Percentiles rank a stretch among this genome's conserved stretches.
These are phyloP conservation scores for Macaca mulatta DNA, from an alignment of 2,113 vertebrate species.

Conservation along the genomic window DNA sequence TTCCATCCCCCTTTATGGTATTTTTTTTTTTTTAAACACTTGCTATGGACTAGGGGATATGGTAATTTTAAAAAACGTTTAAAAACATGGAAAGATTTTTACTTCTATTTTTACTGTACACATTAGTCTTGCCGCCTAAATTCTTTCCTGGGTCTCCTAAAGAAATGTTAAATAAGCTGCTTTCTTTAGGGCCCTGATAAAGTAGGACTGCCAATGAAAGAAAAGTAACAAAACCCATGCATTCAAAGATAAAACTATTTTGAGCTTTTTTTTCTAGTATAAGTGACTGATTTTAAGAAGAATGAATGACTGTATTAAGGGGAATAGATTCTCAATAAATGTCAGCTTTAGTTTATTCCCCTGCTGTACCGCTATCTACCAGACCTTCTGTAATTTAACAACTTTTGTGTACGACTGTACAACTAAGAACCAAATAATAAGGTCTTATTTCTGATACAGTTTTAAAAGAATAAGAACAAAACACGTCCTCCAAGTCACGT, in stretches of 20 bases:
- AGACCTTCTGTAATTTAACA: not conserved
- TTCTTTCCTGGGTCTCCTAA: slow-evolving; percentile 32
- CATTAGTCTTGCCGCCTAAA: not conserved
- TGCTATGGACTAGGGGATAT: too few relatives aligned
- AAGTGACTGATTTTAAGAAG: slow-evolving; percentile 30
- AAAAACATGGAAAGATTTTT: slow-evolving; percentile 26
- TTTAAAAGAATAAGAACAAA: slow-evolving; percentile 5
- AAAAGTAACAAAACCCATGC: not conserved
- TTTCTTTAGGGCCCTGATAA: slow-evolving; percentile 16
- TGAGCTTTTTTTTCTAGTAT: slow-evolving; percentile 25
- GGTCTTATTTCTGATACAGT: slow-evolving; percentile 9
- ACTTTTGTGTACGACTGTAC: not conserved
- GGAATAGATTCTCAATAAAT: slow-evolving; percentile 11
- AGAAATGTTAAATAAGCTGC: slow-evolving; percentile 43
- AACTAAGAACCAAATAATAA: slow-evolving; percentile 40
- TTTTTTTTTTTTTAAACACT: not conserved
- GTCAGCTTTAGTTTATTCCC: slow-evolving; percentile 15
- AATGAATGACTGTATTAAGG: slow-evolving; percentile 30
- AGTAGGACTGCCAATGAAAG: not conserved
- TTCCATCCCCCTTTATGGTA: not conserved
- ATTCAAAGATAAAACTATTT: slow-evolving; percentile 29
- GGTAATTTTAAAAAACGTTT: not conserved
- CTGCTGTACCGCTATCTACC: not conserved
- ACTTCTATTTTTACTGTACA: slow-evolving; percentile 36
- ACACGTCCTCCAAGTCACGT: not conserved